Percentiles rank a stretch among this genome's conserved stretches.
phyloP scores from a whole-genome alignment of 2,888 invertebrate genomes.

The Smittia sp. region DNA sequence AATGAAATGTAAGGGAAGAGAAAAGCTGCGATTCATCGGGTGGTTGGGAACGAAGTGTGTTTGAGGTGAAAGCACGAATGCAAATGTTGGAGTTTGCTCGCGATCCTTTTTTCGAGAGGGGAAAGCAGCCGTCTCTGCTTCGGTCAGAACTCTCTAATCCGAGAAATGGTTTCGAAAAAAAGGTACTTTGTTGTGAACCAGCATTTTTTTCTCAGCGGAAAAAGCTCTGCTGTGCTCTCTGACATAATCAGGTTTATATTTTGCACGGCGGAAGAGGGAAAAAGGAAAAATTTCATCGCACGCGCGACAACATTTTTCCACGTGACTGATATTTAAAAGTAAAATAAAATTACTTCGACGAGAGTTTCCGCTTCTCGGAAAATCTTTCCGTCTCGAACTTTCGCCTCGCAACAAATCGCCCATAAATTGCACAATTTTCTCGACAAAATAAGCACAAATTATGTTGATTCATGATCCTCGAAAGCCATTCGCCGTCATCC shows the following conservation, averaged over 20 bases:
- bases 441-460: background rate
- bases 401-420: background rate
- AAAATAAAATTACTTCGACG: constrained; percentile 27
- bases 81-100: constrained; percentile 10
- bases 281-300: constrained; percentile 43
- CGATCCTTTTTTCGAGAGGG: background rate
- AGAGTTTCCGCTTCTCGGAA: background rate
- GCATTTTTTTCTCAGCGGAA: background rate
- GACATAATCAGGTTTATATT: constrained; percentile 26
- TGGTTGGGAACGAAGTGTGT: background rate
- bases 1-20: constrained; percentile 20
- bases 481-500: background rate
- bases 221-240: constrained; percentile 14
- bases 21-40: constrained; percentile 1
- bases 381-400: background rate
- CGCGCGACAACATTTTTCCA: constrained; percentile 45
- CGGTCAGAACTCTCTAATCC: background rate
- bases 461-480: constrained; percentile 10
- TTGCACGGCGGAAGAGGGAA: background rate
- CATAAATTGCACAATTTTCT: constrained; percentile 16
- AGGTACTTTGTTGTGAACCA: constrained; percentile 31
- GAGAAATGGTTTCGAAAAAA: constrained; percentile 13
- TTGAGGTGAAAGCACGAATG: constrained; percentile 23
- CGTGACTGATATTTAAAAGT: constrained; percentile 44
- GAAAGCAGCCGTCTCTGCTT: background rate